Evolutionary conservation across 2,797 vertebrate genomes (phyloP).

Genomic region (Cyprinodon diabolis): DNA sequence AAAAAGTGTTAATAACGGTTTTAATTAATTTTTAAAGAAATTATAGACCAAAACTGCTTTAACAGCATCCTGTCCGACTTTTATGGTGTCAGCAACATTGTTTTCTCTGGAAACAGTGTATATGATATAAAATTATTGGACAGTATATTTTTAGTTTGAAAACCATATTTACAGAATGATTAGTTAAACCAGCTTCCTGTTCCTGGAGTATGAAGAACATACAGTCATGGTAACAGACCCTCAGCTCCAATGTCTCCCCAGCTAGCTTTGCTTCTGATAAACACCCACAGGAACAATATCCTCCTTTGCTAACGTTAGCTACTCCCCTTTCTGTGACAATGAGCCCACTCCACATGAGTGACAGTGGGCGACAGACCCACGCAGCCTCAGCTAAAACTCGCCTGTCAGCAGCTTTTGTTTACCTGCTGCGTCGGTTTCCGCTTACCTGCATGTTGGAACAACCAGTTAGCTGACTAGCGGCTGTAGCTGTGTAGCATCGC

Average conservation of each 20-base stretch:
- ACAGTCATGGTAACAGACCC: background rate
- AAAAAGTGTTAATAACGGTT: no score
- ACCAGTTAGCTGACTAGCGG: slow-evolving; percentile 36
- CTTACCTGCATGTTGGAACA: slow-evolving; percentile 33
- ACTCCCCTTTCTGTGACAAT: background rate
- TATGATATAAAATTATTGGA: no score
- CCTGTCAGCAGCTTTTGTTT: slow-evolving; percentile 7
- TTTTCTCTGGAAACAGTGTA: no score
- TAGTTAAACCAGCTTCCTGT: no score
- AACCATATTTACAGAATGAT: no score
- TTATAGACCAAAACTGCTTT: no score
- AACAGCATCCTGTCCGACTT: no score
- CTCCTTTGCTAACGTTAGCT: slow-evolving; percentile 38
- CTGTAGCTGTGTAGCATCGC: slow-evolving; percentile 46
- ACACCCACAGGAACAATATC: slow-evolving; percentile 7
- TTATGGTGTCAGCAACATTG: no score
- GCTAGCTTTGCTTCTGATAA: slow-evolving; percentile 5
- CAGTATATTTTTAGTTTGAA: no score
- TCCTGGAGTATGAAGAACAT: background rate
- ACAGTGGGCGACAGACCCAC: background rate
- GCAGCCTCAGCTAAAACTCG: background rate
- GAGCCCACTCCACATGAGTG: slow-evolving; percentile 2
- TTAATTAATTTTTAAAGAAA: no score
- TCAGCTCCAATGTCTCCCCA: background rate
- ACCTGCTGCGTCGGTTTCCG: slow-evolving; percentile 41